phyloP scores from a whole-genome alignment of 2,888 invertebrate species.

The Augiades crinisus region DNA sequence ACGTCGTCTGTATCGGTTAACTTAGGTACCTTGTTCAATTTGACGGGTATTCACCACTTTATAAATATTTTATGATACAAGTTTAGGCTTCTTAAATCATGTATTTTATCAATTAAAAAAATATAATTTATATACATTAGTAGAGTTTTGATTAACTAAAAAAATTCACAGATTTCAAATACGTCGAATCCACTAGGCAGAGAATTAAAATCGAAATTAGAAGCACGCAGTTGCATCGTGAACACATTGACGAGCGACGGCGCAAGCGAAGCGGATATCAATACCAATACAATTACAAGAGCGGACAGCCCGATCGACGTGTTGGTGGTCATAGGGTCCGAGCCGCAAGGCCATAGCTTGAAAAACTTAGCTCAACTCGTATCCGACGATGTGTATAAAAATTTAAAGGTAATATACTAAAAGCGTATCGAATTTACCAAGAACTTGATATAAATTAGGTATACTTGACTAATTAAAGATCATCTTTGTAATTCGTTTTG shows the following conservation, averaged over 20 bases:
- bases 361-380: constrained; percentile 54
- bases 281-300: constrained; percentile 46
- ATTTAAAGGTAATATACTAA: constrained; percentile 55
- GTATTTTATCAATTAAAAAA: too few relatives aligned
- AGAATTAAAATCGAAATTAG: constrained; percentile 51
- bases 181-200: constrained; percentile 52
- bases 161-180: constrained; percentile 56
- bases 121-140: background rate
- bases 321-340: constrained; percentile 60
- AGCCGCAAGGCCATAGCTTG: constrained; percentile 44
- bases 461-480: too few relatives aligned
- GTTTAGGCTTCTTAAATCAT: too few relatives aligned
- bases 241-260: constrained; percentile 39
- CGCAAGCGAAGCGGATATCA: constrained; percentile 35
- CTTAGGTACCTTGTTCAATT: too few relatives aligned
- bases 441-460: too few relatives aligned
- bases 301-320: constrained; percentile 48
- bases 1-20: too few relatives aligned
- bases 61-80: too few relatives aligned
- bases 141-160: too few relatives aligned
- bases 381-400: constrained; percentile 58
- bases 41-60: too few relatives aligned
- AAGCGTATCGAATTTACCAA: background rate
- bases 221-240: constrained; percentile 54
- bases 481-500: too few relatives aligned